A percentile compares a stretch with the other conserved stretches of the same genome.
Evolutionary conservation across 1,140 invertebrate genomes (phyloP).

Genomic region (Magallana angulata): DNA sequence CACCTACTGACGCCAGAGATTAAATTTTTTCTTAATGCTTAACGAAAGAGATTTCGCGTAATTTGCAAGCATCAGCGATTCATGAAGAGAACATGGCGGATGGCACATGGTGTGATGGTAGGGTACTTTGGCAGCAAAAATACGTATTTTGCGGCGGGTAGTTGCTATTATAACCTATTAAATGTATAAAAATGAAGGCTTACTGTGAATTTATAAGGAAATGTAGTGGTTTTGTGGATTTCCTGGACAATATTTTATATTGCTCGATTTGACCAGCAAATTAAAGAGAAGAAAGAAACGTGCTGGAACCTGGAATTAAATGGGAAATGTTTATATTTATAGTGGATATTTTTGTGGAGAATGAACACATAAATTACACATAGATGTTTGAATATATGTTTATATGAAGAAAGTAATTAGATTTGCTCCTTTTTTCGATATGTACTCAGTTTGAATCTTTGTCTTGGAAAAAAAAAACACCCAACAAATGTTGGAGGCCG

Average conservation of each 20-base stretch:
- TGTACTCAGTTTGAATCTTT: no score
- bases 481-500: no score
- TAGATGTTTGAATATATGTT: no score
- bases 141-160: background rate
- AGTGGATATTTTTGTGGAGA: no score
- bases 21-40: background rate
- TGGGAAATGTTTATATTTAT: no score
- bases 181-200: background rate
- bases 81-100: constrained; percentile 25
- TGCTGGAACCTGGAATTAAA: background rate
- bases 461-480: no score
- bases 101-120: constrained; percentile 13
- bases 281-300: background rate
- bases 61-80: constrained; percentile 30
- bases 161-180: background rate
- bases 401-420: no score
- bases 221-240: background rate
- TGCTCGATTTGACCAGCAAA: background rate
- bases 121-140: background rate
- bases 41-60: constrained; percentile 23
- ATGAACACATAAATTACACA: no score
- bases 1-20: background rate
- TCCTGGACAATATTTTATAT: background rate
- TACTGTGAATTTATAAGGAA: no score
- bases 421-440: no score